These are phyloP conservation scores for Rhabdophis nuchalis DNA, from an alignment of 2,797 vertebrate genomes.

Conservation along the genomic window DNA sequence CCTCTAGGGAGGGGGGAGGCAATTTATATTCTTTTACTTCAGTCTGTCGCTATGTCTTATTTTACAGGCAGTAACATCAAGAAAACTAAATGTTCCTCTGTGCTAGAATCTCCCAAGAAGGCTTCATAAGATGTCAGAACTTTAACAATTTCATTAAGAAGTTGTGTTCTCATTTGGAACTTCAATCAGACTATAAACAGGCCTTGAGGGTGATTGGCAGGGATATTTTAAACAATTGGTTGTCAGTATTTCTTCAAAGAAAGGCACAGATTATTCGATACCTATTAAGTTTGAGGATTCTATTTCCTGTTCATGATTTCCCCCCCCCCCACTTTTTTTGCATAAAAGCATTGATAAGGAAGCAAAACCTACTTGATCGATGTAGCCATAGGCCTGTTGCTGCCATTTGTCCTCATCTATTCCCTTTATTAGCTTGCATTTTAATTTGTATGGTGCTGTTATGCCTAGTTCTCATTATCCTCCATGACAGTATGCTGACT, in stretches of 20 bases:
- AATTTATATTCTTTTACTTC: neutral
- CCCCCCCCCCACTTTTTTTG: too few species aligned
- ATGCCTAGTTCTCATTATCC: neutral
- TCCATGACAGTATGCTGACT: too few species aligned
- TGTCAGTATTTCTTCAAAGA: neutral
- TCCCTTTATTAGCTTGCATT: neutral
- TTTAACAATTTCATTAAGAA: constrained; percentile 5
- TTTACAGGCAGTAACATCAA: constrained; percentile 22
- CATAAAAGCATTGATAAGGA: neutral
- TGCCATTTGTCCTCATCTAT: neutral
- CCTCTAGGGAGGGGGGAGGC: neutral
- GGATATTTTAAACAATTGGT: neutral
- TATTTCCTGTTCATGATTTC: neutral
- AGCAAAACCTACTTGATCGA: neutral
- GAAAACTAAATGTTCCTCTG: neutral
- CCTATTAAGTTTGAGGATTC: neutral
- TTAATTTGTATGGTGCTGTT: neutral
- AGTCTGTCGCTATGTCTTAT: constrained; percentile 1
- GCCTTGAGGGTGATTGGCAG: neutral
- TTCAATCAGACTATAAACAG: constrained; percentile 21
- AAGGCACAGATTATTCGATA: neutral
- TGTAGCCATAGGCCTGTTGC: neutral
- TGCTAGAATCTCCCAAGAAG: neutral
- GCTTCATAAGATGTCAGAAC: constrained; percentile 10
- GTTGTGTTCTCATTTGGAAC: neutral